Percentiles rank a stretch among this genome's conserved stretches.
Evolutionary conservation across 2,888 invertebrate genomes (phyloP).

Genomic region (Pseudococcus longispinus): DNA sequence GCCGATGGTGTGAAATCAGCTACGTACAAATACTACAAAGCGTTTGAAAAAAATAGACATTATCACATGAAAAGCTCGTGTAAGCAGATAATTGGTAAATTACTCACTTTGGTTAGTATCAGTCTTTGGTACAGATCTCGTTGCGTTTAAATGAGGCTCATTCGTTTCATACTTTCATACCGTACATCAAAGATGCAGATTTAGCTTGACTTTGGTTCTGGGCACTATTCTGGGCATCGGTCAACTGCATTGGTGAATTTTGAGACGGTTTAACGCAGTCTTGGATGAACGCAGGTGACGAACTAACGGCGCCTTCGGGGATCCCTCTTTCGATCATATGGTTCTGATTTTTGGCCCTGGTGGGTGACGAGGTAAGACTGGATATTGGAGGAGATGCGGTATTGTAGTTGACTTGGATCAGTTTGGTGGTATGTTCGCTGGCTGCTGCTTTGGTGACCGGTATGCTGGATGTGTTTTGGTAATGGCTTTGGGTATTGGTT

Average conservation of each 20-base stretch:
- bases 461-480: neutral
- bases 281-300: slow-evolving; percentile 30
- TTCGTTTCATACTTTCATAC: slow-evolving; percentile 44
- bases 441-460: neutral
- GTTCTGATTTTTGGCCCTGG: slow-evolving; percentile 34
- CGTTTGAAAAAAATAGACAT: no score
- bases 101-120: neutral
- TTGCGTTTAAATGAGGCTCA: neutral
- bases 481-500: slow-evolving; percentile 49
- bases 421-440: slow-evolving; percentile 43
- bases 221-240: neutral
- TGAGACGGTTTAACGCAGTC: slow-evolving; percentile 41
- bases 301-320: slow-evolving; percentile 54
- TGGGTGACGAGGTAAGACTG: slow-evolving; percentile 49
- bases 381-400: slow-evolving; percentile 41
- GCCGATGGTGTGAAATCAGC: neutral
- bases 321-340: slow-evolving; percentile 48
- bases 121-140: neutral
- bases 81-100: no score
- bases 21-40: no score
- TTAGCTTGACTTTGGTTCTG: neutral
- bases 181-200: neutral
- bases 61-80: no score
- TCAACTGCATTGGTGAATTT: neutral
- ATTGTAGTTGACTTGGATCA: slow-evolving; percentile 43